A percentile compares a stretch with the other conserved stretches of the same genome.
Evolutionary conservation across 1,140 invertebrate species (phyloP).

Genomic region (Microvelia longipes): DNA sequence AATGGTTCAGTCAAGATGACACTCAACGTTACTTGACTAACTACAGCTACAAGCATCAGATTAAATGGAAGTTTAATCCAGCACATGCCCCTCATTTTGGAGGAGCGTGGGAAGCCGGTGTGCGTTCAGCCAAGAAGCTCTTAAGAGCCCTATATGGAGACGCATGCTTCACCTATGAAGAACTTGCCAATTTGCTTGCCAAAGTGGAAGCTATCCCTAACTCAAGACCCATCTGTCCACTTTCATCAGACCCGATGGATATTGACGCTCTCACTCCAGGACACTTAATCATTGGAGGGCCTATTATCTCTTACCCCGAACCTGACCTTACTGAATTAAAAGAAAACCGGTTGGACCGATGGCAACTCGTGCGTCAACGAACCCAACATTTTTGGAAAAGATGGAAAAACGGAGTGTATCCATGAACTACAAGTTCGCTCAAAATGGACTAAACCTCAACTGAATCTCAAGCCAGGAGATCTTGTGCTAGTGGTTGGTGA

Average conservation of each 20-base stretch:
- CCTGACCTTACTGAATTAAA: neutral
- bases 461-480: neutral
- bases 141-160: constrained; percentile 20
- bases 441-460: neutral
- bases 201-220: constrained; percentile 22
- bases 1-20: neutral
- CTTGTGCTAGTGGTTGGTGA: neutral
- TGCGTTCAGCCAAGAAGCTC: constrained; percentile 29
- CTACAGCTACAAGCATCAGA: constrained; percentile 18
- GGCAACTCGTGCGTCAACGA: neutral
- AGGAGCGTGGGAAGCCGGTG: constrained; percentile 29
- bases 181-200: constrained; percentile 14
- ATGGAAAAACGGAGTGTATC: neutral
- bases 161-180: constrained; percentile 16
- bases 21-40: constrained; percentile 1
- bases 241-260: constrained; percentile 22
- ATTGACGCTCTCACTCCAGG: constrained; percentile 17
- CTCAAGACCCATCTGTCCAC: constrained; percentile 15
- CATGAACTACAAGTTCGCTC: neutral
- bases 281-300: constrained; percentile 22
- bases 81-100: constrained; percentile 30
- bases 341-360: neutral
- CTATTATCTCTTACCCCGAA: neutral
- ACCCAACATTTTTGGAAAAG: neutral
- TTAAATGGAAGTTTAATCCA: constrained; percentile 32